These are phyloP conservation scores for Bombus terrestris DNA, from an alignment of 1,140 invertebrate genomes.

Conservation along the genomic window DNA sequence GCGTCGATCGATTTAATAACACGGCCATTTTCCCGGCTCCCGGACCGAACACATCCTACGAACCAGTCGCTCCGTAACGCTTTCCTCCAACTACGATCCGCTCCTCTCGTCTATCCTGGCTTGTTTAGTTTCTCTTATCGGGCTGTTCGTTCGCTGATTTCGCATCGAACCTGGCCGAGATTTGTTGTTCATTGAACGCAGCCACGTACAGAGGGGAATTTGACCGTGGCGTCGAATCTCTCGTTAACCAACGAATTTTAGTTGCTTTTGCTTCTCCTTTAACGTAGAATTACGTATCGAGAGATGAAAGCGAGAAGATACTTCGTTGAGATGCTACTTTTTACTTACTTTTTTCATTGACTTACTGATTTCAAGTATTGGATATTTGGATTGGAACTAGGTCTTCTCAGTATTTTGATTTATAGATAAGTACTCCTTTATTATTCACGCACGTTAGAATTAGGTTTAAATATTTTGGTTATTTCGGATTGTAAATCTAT, in stretches of 20 bases:
- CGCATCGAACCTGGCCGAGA: neutral
- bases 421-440: too few species aligned
- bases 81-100: constrained; percentile 29
- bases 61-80: constrained; percentile 44
- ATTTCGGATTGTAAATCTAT: too few species aligned
- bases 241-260: constrained; percentile 2
- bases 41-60: constrained; percentile 68
- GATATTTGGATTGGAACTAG: too few species aligned
- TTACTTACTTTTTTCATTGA: too few species aligned
- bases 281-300: too few species aligned
- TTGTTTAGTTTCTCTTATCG: constrained; percentile 50
- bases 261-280: neutral
- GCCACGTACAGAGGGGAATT: too few species aligned
- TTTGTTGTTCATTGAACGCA: constrained; percentile 5
- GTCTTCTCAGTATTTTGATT: too few species aligned
- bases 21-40: constrained; percentile 76
- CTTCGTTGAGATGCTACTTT: too few species aligned
- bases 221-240: neutral
- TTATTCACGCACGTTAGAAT: too few species aligned
- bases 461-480: too few species aligned
- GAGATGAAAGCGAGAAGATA: too few species aligned
- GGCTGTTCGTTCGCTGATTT: constrained; percentile 34
- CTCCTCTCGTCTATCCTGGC: constrained; percentile 27
- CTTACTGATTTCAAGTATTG: too few species aligned
- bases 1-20: constrained; percentile 80